A percentile compares a stretch with the other conserved stretches of the same genome.
These are phyloP conservation scores for Pristis pectinata DNA, from an alignment of 2,797 vertebrate genomes.

Conservation along the genomic window DNA sequence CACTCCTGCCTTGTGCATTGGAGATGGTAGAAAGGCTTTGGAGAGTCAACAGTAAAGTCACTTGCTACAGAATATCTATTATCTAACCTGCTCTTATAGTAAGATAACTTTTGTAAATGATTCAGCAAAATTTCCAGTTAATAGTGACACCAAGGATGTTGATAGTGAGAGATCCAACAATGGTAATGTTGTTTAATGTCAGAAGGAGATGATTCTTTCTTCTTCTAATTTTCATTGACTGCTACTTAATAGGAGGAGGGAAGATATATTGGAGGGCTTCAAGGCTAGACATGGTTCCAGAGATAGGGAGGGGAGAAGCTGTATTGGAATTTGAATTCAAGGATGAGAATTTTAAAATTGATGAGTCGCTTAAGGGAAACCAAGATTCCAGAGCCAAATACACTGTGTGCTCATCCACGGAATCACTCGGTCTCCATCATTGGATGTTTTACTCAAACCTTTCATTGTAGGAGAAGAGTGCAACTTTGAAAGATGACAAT, in stretches of 20 bases:
- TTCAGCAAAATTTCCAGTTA: neutral
- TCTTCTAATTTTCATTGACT: no score
- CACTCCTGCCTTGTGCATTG: neutral
- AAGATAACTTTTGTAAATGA: neutral
- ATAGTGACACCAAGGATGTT: neutral
- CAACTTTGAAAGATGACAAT: conserved; percentile 5
- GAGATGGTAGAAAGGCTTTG: neutral
- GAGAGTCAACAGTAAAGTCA: neutral
- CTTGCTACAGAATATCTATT: neutral
- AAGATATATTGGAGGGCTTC: no score
- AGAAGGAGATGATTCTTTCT: neutral
- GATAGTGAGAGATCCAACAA: neutral
- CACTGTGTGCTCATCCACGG: neutral
- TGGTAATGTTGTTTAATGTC: neutral
- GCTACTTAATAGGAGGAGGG: no score
- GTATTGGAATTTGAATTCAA: no score
- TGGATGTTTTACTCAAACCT: neutral
- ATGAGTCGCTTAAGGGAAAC: no score
- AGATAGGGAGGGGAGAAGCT: no score
- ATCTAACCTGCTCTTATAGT: neutral
- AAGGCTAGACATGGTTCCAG: no score
- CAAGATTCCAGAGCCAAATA: neutral
- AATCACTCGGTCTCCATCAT: neutral
- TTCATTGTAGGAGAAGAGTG: neutral
- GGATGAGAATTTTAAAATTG: no score